phyloP scores from a whole-genome alignment of 2,113 vertebrate species.

The Fulmarus glacialis region DNA sequence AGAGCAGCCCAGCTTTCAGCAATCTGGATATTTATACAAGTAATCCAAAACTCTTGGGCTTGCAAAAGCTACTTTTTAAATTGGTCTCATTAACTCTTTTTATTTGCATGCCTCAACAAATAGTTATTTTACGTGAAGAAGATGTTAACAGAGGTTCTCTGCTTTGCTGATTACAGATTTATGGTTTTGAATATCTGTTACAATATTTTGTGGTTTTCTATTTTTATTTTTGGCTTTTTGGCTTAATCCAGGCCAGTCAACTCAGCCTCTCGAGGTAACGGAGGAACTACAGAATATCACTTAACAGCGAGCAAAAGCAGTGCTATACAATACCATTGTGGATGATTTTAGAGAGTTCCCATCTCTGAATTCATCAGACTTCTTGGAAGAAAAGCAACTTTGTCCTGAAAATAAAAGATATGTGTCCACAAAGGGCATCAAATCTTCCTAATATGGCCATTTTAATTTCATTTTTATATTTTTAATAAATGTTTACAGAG shows the following conservation, averaged over 20 bases:
- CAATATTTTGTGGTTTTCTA: conserved; percentile 17
- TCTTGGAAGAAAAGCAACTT: conserved; percentile 28
- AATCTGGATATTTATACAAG: not conserved
- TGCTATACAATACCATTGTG: not conserved
- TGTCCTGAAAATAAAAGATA: conserved; percentile 7
- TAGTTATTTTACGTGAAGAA: not conserved
- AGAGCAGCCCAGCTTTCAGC: not conserved
- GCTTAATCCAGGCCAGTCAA: not conserved
- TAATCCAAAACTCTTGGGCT: not conserved
- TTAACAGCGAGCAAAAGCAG: not conserved
- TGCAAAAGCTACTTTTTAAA: not conserved
- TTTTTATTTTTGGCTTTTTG: conserved; percentile 20
- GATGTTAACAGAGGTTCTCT: conserved; percentile 4
- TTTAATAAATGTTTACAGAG: not conserved
- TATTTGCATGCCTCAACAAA: not conserved
- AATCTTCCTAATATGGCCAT: conserved; percentile 28
- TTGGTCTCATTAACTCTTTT: not conserved
- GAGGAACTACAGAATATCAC: not conserved
- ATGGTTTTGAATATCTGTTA: conserved; percentile 26
- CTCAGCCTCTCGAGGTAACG: not conserved
- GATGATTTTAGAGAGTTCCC: not conserved
- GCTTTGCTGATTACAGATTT: conserved; percentile 27
- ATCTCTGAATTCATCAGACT: not conserved
- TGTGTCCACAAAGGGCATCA: conserved; percentile 5
- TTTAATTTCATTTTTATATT: conserved; percentile 48